Percentiles rank a stretch among this genome's conserved stretches.
Conservation (phyloP, 2,888 invertebrate species). For the Helobdella robusta region DNA sequence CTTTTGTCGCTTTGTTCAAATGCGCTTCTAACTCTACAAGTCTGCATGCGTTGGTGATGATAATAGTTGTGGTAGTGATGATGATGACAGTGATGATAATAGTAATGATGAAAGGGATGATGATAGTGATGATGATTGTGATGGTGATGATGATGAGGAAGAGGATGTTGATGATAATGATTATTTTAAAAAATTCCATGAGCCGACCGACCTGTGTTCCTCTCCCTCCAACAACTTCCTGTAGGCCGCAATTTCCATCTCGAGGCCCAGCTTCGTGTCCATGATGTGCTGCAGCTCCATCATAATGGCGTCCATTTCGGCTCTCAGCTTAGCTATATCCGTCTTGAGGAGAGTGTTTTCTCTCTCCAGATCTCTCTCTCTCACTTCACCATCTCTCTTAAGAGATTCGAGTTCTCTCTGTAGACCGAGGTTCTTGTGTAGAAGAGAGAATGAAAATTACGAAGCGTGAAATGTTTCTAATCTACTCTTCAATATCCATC, state of each 20-base stretch:
- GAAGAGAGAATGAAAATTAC: no score
- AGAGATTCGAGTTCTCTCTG: conserved; percentile 52
- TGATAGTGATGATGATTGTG: background rate
- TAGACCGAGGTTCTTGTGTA: conserved; percentile 51
- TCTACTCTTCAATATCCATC: background rate
- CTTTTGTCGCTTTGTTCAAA: background rate
- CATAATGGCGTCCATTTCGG: conserved; percentile 47
- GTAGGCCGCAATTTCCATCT: conserved; percentile 55
- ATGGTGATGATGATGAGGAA: conserved; percentile 31
- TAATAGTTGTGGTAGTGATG: background rate
- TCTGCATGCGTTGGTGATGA: background rate
- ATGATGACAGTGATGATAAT: background rate
- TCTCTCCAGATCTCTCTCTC: conserved; percentile 50
- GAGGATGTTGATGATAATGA: no score
- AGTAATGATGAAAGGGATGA: background rate
- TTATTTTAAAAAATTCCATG: no score
- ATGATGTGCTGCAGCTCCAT: conserved; percentile 48
- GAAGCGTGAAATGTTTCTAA: background rate
- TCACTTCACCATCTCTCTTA: conserved; percentile 51
- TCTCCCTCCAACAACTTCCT: conserved; percentile 54
- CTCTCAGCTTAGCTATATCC: conserved; percentile 44
- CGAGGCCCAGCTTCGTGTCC: conserved; percentile 53
- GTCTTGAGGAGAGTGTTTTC: conserved; percentile 44
- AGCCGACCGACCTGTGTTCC: conserved; percentile 54
- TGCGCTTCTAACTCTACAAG: background rate